Base-by-base conservation (phyloP, 2,888 invertebrate species). In the Sipha maydis region DNA sequence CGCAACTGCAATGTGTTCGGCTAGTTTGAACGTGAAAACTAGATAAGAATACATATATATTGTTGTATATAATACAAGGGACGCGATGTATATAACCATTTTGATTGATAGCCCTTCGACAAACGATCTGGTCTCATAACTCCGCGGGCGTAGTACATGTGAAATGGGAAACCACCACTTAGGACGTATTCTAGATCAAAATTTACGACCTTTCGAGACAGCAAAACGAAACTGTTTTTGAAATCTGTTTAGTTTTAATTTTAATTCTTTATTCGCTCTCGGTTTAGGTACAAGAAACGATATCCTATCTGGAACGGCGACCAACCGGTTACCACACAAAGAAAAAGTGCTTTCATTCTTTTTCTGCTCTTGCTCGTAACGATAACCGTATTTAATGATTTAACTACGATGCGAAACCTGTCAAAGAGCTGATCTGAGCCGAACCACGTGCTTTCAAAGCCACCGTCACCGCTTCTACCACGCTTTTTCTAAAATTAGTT, bases 1-100 rank as follows among this genome's bases (percentile, higher is more conserved):
- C n/a, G 84, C 56, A 14, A 56, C 3, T 75, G 14, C 38, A 80
- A 0, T 21, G 28, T 79, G 28, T 25, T 28, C 14, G 48, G n/a
- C 67, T 69, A 67, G 84, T 61, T 28, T 28, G 31, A 76, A 67
- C 67, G 48, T 76, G 67, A 5, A 75, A 61, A 80, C 80, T 82
- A 82, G 88, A 88, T 88, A 88, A 88, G 88, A 82, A 82, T 41
- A 82, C 25, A 25, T 77, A 75, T 61, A 75, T 48, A 83, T 56
- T n/a, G 56, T 56, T 75, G 19, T 11, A 48, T 14, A 14, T 14
- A 14, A 48, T 25, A 83, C 54, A 34, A 83, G 73, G 56, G 61
- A 84, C 48, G 3, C 14, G 2, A 31, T 9, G 19, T 83, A 8
- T n/a, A 34, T 54, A 83, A 48, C 38, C 84, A 76, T 67, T 84